phyloP scores from a whole-genome alignment of 2,797 vertebrate species.

The Discoglossus pictus region DNA sequence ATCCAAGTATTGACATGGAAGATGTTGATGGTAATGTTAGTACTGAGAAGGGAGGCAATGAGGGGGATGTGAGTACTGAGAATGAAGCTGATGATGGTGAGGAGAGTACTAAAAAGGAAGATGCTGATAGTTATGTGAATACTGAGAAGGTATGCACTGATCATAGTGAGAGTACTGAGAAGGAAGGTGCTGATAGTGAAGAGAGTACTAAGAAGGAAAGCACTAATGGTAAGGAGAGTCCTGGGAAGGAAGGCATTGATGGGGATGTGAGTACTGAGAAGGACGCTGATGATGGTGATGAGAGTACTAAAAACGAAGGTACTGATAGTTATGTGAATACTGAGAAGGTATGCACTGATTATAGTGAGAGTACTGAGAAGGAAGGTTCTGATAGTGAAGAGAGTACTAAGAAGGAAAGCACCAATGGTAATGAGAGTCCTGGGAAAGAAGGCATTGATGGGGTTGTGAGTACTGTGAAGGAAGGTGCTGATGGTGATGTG shows the following conservation, averaged over 20 bases:
- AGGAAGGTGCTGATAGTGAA: not conserved
- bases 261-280: not conserved
- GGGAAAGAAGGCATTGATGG: rapidly evolving
- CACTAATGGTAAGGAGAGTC: not conserved
- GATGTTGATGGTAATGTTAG: not conserved
- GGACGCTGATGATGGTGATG: not conserved
- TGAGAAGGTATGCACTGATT: slow-evolving; percentile 7
- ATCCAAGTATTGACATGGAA: not conserved
- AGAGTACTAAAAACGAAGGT: not conserved
- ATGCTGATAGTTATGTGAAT: not conserved
- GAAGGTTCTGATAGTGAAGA: not conserved
- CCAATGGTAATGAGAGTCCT: not conserved
- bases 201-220: not conserved
- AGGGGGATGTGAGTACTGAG: not conserved
- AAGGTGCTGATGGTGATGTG: not conserved
- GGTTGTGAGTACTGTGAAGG: not conserved
- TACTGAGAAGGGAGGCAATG: not conserved
- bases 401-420: not conserved
- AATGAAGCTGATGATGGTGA: not conserved
- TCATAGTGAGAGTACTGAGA: not conserved
- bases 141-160: not conserved
- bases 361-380: not conserved
- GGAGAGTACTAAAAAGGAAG: not conserved
- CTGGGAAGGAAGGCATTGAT: not conserved
- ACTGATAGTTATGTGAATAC: not conserved